A percentile compares a stretch with the other conserved stretches of the same genome.
phyloP scores from a whole-genome alignment of 2,888 invertebrate genomes.

The Chymomyza procnemis region DNA sequence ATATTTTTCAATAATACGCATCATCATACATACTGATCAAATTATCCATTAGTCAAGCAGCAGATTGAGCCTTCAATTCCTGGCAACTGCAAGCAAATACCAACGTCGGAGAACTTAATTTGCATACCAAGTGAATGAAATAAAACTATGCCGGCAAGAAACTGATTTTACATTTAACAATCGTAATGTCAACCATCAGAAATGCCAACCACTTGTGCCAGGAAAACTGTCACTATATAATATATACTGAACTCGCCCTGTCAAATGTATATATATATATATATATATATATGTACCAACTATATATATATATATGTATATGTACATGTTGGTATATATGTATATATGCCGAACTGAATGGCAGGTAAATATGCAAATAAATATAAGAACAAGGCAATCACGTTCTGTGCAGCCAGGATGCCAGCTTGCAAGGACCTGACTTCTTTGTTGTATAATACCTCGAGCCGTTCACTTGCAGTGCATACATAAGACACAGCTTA shows the following conservation, averaged over 20 bases:
- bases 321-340: too few relatives aligned
- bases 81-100: not conserved
- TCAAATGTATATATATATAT: not conserved
- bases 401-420: not conserved
- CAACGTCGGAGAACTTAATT: not conserved
- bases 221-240: not conserved
- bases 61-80: not conserved
- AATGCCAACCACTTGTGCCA: not conserved
- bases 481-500: not conserved
- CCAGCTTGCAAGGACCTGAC: not conserved
- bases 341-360: not conserved
- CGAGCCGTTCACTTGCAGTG: too few relatives aligned
- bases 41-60: not conserved
- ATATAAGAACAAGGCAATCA: not conserved
- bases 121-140: not conserved
- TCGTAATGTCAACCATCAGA: not conserved
- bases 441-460: not conserved
- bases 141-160: not conserved
- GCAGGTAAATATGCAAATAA: not conserved
- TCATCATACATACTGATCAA: not conserved
- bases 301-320: not conserved
- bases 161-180: not conserved
- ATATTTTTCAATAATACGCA: too few relatives aligned
- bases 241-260: not conserved
- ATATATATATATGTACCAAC: too few relatives aligned